These are phyloP conservation scores for Nemoura dubitans DNA, from an alignment of 2,888 invertebrate species.

Conservation along the genomic window DNA sequence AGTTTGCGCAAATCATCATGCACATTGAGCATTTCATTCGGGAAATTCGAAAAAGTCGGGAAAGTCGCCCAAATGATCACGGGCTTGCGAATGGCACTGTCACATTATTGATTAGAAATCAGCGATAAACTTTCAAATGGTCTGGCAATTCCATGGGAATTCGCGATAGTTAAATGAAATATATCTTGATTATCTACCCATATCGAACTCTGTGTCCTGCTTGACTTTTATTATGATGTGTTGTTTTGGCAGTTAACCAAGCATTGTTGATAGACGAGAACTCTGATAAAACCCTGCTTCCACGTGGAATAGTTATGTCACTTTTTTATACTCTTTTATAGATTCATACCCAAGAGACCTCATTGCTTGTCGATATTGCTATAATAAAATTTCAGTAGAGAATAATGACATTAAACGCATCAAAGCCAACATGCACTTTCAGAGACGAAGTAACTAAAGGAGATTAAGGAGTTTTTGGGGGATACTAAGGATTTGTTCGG, in stretches of 20 bases:
- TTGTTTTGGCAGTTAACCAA: constrained; percentile 28
- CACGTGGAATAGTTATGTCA: not conserved
- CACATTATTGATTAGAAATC: constrained; percentile 1
- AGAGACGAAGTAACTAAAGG: not conserved
- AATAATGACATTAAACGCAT: too few relatives aligned
- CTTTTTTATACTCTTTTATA: not conserved
- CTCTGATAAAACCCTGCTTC: not conserved
- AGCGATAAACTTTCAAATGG: not conserved
- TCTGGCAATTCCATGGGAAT: not conserved
- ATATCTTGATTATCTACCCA: constrained; percentile 20
- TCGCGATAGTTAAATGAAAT: not conserved
- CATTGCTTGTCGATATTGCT: not conserved
- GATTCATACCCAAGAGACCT: not conserved
- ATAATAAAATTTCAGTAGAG: not conserved
- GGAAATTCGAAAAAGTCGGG: too few relatives aligned
- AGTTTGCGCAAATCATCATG: not conserved
- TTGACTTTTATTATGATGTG: constrained; percentile 29
- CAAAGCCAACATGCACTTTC: not conserved
- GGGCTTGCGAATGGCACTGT: not conserved
- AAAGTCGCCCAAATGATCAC: not conserved
- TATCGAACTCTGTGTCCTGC: not conserved
- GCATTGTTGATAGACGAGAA: not conserved
- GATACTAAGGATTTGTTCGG: not conserved
- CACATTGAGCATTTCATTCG: not conserved
- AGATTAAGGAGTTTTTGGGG: not conserved